Evolutionary conservation across 2,888 invertebrate species (phyloP).

Genomic region (Crematogaster levior): DNA sequence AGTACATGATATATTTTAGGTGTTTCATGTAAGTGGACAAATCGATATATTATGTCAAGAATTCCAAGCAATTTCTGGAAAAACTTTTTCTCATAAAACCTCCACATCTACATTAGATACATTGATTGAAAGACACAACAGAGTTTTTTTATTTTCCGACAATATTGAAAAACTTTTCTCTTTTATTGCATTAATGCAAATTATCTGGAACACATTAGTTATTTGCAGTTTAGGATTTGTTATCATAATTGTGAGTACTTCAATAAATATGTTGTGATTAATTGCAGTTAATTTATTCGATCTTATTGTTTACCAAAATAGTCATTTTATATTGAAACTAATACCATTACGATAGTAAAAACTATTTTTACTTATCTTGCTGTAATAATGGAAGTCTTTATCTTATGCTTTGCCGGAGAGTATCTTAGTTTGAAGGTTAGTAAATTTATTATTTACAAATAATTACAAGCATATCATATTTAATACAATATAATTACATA

Average conservation of each 20-base stretch:
- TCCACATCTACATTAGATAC: conserved; percentile 9
- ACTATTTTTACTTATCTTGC: conserved; percentile 47
- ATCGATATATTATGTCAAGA: conserved; percentile 47
- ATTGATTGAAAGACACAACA: conserved; percentile 49
- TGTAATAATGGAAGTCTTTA: conserved; percentile 52
- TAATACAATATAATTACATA: not conserved
- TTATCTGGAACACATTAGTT: conserved; percentile 58
- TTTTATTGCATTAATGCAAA: conserved; percentile 55
- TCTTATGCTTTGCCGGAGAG: conserved; percentile 66
- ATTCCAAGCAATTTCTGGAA: conserved; percentile 10
- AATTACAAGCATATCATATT: not conserved
- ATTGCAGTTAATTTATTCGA: not conserved
- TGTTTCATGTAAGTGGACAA: conserved; percentile 45
- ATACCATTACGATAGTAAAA: conserved; percentile 45
- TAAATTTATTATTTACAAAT: not conserved
- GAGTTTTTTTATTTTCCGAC: conserved; percentile 21
- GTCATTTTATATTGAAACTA: conserved; percentile 47
- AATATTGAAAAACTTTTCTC: conserved; percentile 33
- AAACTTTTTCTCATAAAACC: not conserved
- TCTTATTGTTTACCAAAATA: conserved; percentile 17
- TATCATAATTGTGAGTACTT: conserved; percentile 62
- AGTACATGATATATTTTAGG: conserved; percentile 34
- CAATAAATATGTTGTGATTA: not conserved
- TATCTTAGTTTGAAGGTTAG: conserved; percentile 61
- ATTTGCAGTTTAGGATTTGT: conserved; percentile 62